Conservation (phyloP, 2,797 vertebrate genomes). For the Hemitrygon akajei region DNA sequence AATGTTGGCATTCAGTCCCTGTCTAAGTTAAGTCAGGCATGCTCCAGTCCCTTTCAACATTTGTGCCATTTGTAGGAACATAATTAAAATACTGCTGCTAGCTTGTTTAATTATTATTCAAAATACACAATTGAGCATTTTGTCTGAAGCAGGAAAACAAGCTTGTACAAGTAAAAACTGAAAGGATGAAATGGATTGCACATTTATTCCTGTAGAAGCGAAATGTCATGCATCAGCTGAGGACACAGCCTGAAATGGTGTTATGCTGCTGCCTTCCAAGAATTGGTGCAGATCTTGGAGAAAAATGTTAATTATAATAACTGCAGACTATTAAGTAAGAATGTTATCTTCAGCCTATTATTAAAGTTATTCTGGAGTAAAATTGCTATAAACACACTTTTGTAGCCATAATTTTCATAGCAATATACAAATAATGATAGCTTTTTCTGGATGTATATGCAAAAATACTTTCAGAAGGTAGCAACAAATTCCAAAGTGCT, state of each 20-base stretch:
- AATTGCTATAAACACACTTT: background rate
- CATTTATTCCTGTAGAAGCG: background rate
- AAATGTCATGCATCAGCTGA: background rate
- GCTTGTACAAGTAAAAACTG: no score
- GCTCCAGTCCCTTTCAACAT: background rate
- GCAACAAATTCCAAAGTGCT: background rate
- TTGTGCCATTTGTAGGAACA: background rate
- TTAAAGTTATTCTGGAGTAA: background rate
- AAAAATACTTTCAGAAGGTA: background rate
- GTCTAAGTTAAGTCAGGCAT: constrained; percentile 11
- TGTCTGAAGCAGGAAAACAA: background rate
- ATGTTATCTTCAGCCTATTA: background rate
- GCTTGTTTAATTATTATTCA: background rate
- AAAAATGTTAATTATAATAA: background rate
- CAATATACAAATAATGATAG: background rate
- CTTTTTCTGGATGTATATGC: background rate
- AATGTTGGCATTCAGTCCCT: constrained; percentile 1
- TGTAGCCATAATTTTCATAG: no score
- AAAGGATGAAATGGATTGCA: no score
- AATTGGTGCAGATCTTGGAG: background rate
- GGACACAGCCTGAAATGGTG: background rate
- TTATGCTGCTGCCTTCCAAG: constrained; percentile 1
- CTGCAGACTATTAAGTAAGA: background rate
- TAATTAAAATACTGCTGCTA: background rate
- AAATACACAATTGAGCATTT: background rate